Evolutionary conservation across 2,888 invertebrate genomes (phyloP).

Genomic region (Myopa testacea): DNA sequence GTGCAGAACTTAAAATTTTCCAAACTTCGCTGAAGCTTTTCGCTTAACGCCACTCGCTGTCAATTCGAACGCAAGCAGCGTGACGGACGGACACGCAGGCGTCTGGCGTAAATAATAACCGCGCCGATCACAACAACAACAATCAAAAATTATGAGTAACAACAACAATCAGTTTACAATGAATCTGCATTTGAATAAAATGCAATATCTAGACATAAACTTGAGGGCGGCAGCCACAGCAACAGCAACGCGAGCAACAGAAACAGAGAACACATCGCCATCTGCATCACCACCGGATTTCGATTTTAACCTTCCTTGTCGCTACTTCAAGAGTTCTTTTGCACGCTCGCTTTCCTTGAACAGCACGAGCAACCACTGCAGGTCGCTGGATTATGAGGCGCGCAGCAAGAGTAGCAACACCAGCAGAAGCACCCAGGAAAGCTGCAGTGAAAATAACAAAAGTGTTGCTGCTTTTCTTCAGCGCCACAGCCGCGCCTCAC

Average conservation of each 20-base stretch:
- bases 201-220: conserved; percentile 16
- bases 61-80: conserved; percentile 11
- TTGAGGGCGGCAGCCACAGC: conserved; percentile 1
- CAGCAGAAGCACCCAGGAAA: conserved; percentile 25
- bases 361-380: conserved; percentile 56
- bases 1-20: neutral
- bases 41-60: conserved; percentile 3
- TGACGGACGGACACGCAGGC: conserved; percentile 31
- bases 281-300: conserved; percentile 61
- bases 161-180: neutral
- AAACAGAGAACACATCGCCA: conserved; percentile 32
- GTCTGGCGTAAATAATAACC: conserved; percentile 21
- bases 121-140: neutral
- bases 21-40: neutral
- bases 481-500: conserved; percentile 14
- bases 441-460: conserved; percentile 27
- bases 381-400: conserved; percentile 67
- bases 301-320: conserved; percentile 67
- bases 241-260: conserved; percentile 24
- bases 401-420: conserved; percentile 38
- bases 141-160: conserved; percentile 13
- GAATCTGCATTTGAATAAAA: conserved; percentile 32
- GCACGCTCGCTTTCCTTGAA: conserved; percentile 70
- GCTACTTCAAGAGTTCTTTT: conserved; percentile 72
- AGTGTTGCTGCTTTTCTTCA: conserved; percentile 29